Conservation (phyloP, 1,140 invertebrate species). For the Danaus plexippus region DNA sequence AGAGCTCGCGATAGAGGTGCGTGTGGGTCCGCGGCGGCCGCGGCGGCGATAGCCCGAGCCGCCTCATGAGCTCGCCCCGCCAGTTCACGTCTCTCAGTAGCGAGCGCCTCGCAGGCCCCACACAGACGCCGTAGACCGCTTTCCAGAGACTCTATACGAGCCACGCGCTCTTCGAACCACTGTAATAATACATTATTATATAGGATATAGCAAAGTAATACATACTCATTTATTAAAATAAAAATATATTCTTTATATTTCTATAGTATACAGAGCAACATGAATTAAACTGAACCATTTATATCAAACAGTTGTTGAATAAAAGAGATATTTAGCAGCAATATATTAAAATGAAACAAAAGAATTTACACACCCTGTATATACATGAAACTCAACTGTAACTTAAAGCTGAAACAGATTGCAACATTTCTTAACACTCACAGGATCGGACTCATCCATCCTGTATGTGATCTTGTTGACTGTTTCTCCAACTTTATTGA, state of each 20-base stretch:
- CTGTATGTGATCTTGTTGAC: constrained; percentile 99
- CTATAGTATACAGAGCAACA: too few species aligned
- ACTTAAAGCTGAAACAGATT: too few species aligned
- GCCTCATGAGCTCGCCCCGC: constrained; percentile 81
- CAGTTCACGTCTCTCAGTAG: constrained; percentile 89
- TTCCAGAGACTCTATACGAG: constrained; percentile 94
- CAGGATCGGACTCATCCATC: constrained; percentile 98
- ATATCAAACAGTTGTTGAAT: too few species aligned
- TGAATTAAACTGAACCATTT: too few species aligned
- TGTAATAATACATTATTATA: constrained; percentile 48
- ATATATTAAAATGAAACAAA: too few species aligned
- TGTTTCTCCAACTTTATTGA: constrained; percentile 97
- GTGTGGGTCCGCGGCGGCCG: constrained; percentile 96
- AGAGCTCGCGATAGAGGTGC: constrained; percentile 92
- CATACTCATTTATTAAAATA: too few species aligned
- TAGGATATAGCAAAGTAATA: too few species aligned
- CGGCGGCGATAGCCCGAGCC: constrained; percentile 87
- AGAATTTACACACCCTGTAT: too few species aligned
- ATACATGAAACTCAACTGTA: too few species aligned
- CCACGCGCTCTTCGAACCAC: constrained; percentile 99
- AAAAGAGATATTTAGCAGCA: too few species aligned
- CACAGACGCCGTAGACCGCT: constrained; percentile 90
- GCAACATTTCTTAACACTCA: constrained; percentile 67
- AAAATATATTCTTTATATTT: too few species aligned
- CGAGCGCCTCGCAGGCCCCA: constrained; percentile 89